Evolutionary conservation across 2,888 invertebrate species (phyloP), one percentile per base, ranked within the genome.

Genomic region (Chromoteleia sp.): DNA sequence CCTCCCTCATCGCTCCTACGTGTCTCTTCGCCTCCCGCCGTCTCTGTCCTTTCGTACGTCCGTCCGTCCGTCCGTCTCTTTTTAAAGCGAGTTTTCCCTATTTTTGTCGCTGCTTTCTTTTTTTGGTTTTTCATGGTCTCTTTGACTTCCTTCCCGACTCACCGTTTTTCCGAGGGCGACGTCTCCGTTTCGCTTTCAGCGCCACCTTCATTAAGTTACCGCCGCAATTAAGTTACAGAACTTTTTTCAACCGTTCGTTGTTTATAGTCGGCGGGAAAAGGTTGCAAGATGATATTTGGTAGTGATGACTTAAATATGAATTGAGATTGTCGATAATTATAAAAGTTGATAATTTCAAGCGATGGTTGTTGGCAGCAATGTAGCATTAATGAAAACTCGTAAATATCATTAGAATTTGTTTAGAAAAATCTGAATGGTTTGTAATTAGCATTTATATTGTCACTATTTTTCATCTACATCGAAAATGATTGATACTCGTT

Each of bases 1-100:
- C 68, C 68, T 61, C 58, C 36, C 41, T 75, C 71, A 29, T 61
- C 36, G 12, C 30, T 71, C 43, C 43, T 73, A 39, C 52, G 36
- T 52, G 19, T 36, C 54, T 14, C 36, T 52, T 15, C 56, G 29
- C 45, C 43, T 33, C 33, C 63, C 29, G 19, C 8, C 39, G n/a
- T 21, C 48, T 54, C 14, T 54, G 21, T 15, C 63, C 14, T 36
- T 43, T 63, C 58, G 1, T 17, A 54, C 63, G 17, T 21, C 30
- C 59, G n/a, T 65, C 70, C 36, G 3, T 41, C 15, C 6, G 30
- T 58, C 50, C 33, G 33, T 33, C 36, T 25, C 12, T 33, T 6
- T 6, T 33, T 5, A 33, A 10, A 4, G 14, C 33, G 1, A 41
- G 25, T 43, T 43, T 59, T 59, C 36, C 36, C 33, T n/a, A 17